Evolutionary conservation across 2,888 invertebrate species (phyloP).

Genomic region (Chrysodeixis includens): DNA sequence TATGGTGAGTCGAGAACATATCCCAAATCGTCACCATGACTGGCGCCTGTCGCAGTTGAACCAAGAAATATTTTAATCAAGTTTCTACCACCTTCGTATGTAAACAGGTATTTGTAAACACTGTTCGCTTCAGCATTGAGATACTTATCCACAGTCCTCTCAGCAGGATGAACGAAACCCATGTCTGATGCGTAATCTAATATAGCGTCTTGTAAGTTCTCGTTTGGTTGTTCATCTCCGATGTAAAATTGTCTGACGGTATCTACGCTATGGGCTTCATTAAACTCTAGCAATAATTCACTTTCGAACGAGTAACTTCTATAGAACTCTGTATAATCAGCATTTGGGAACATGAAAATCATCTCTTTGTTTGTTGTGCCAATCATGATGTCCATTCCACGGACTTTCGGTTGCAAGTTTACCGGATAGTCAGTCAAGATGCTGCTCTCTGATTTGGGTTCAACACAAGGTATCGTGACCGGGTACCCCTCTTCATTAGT

Average conservation of each 20-base stretch:
- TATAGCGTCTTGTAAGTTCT: conserved; percentile 52
- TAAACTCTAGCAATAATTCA: conserved; percentile 54
- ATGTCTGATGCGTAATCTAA: conserved; percentile 72
- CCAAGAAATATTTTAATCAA: conserved; percentile 47
- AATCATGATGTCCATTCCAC: too few relatives aligned
- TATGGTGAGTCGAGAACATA: conserved; percentile 68
- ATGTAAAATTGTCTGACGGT: conserved; percentile 67
- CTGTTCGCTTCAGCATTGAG: conserved; percentile 56
- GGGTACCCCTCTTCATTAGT: too few relatives aligned
- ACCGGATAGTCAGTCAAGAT: too few relatives aligned
- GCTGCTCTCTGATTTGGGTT: too few relatives aligned
- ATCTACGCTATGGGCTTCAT: conserved; percentile 55
- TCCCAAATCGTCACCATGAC: conserved; percentile 72
- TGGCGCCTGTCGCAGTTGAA: conserved; percentile 48
- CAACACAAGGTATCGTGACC: too few relatives aligned
- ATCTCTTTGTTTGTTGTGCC: too few relatives aligned
- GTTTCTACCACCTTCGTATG: conserved; percentile 52
- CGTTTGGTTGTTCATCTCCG: conserved; percentile 63
- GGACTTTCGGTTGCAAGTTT: too few relatives aligned
- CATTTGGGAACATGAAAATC: too few relatives aligned
- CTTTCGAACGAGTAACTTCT: conserved; percentile 34
- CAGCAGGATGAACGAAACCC: conserved; percentile 65
- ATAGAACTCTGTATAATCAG: not conserved
- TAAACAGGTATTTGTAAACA: conserved; percentile 75
- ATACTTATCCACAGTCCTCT: conserved; percentile 65